These are phyloP conservation scores for Andrena praecox DNA, from an alignment of 2,888 invertebrate species.

Conservation along the genomic window DNA sequence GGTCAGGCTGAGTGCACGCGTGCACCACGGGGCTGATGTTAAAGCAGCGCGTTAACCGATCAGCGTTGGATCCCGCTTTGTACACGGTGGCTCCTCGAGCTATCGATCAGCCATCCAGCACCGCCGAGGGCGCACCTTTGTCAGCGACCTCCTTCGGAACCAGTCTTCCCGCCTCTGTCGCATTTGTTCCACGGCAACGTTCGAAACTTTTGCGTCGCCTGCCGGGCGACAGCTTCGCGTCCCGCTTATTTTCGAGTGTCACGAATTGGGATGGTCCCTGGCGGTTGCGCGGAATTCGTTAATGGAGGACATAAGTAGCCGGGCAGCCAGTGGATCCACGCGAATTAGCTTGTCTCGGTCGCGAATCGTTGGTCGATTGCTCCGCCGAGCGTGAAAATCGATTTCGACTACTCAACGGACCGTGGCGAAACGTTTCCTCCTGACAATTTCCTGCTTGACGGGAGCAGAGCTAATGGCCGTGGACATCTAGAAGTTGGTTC, in stretches of 20 bases:
- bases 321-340: constrained; percentile 51
- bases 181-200: not conserved
- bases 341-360: constrained; percentile 67
- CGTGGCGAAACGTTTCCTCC: constrained; percentile 64
- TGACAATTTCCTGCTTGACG: constrained; percentile 66
- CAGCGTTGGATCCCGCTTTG: constrained; percentile 52
- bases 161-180: not conserved
- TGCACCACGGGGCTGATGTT: constrained; percentile 34
- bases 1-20: constrained; percentile 23
- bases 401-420: constrained; percentile 68
- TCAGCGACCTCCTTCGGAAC: constrained; percentile 20
- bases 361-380: constrained; percentile 71
- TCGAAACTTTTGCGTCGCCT: not conserved
- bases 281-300: too few relatives aligned
- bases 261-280: too few relatives aligned
- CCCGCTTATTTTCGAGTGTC: too few relatives aligned
- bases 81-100: constrained; percentile 46
- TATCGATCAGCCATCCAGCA: constrained; percentile 67
- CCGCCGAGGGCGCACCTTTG: constrained; percentile 42
- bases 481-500: constrained; percentile 56
- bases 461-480: constrained; percentile 51
- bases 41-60: constrained; percentile 60
- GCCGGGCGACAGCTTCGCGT: too few relatives aligned
- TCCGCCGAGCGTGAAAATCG: constrained; percentile 68
- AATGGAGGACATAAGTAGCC: constrained; percentile 57